Conservation (phyloP, 2,888 invertebrate genomes). For the Darwinula stevensoni region DNA sequence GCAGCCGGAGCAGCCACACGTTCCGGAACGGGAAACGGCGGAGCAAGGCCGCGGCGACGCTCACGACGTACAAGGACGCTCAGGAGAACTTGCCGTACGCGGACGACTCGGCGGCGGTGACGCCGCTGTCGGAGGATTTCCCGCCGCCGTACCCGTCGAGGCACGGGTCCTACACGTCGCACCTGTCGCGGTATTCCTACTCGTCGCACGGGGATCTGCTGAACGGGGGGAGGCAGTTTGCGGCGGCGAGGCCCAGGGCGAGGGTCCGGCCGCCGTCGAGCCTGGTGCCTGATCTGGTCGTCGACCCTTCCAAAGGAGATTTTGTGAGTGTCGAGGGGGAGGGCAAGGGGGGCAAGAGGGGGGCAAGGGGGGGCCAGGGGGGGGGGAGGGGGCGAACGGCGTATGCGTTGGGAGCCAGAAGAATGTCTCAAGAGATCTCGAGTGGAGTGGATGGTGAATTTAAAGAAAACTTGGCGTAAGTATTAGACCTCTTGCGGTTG, state of each 20-base stretch:
- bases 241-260: background rate
- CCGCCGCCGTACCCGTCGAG: conserved; percentile 68
- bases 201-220: conserved; percentile 76
- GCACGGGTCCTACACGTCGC: conserved; percentile 83
- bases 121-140: conserved; percentile 92
- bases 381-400: no score
- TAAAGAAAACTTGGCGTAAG: no score
- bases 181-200: conserved; percentile 71
- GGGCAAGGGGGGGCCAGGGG: no score
- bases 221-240: conserved; percentile 25
- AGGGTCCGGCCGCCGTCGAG: conserved; percentile 1
- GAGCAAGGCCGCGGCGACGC: conserved; percentile 44
- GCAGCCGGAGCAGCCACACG: conserved; percentile 70
- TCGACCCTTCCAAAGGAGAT: conserved; percentile 4
- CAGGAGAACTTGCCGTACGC: conserved; percentile 77
- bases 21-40: conserved; percentile 6
- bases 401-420: no score
- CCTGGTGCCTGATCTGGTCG: conserved; percentile 8
- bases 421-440: no score
- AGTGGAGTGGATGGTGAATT: no score
- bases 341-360: no score
- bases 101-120: conserved; percentile 87
- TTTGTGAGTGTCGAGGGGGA: no score
- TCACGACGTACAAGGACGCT: conserved; percentile 58
- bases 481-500: no score